Conservation (phyloP, 2,113 vertebrate species). For the Trichomycterus rosablanca region DNA sequence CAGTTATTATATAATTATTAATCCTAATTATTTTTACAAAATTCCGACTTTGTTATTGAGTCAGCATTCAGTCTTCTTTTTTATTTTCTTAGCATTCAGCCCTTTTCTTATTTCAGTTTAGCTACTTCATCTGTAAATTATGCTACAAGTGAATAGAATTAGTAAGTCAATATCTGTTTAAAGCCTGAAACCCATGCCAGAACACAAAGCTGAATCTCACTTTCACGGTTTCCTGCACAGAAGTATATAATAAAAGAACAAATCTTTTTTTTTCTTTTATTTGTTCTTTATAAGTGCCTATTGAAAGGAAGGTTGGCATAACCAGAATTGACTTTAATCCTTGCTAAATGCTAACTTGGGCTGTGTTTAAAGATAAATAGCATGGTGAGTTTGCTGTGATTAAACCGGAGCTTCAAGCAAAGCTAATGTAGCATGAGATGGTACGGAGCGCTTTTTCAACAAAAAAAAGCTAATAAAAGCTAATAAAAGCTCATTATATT, state of each 20-base stretch:
- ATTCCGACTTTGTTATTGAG: too few species aligned
- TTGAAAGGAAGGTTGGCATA: slow-evolving; percentile 4
- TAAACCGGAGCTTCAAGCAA: slow-evolving; percentile 36
- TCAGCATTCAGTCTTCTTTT: too few species aligned
- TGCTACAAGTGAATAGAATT: too few species aligned
- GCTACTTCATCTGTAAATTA: too few species aligned
- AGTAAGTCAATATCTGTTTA: too few species aligned
- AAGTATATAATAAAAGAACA: slow-evolving; percentile 33
- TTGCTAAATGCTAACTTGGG: slow-evolving; percentile 33
- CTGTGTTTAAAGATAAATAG: slow-evolving; percentile 66
- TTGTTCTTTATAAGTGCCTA: slow-evolving; percentile 24
- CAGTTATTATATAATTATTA: too few species aligned
- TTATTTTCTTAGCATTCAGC: too few species aligned
- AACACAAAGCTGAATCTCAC: neutral
- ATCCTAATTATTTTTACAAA: too few species aligned
- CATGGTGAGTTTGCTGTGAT: slow-evolving; percentile 38
- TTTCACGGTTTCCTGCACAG: neutral
- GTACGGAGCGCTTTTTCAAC: slow-evolving; percentile 19
- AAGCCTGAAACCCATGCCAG: slow-evolving; percentile 15
- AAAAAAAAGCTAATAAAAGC: slow-evolving; percentile 42
- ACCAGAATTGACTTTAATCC: slow-evolving; percentile 35
- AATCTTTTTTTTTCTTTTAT: slow-evolving; percentile 28
- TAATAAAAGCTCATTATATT: slow-evolving; percentile 51
- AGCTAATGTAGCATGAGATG: slow-evolving; percentile 35
- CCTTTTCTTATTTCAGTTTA: too few species aligned